phyloP scores from a whole-genome alignment of 2,113 vertebrate genomes.

The Oryzias celebensis region DNA sequence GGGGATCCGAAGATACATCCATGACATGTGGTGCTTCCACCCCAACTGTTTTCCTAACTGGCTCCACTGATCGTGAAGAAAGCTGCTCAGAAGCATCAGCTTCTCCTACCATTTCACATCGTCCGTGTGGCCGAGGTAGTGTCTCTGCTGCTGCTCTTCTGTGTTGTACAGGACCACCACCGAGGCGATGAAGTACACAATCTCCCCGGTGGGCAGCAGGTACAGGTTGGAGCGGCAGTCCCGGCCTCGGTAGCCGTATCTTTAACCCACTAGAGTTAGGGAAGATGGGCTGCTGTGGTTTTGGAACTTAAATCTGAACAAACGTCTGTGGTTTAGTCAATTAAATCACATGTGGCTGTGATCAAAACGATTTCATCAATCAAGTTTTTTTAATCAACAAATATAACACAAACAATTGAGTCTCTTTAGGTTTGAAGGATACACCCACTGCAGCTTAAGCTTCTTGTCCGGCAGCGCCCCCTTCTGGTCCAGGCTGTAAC shows the following conservation, averaged over 20 bases:
- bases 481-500: slow-evolving; percentile 83
- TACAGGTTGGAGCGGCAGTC: slow-evolving; percentile 90
- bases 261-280: slow-evolving; percentile 59
- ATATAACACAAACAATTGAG: not conserved
- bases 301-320: not conserved
- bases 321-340: too few species aligned
- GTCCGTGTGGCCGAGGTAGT: slow-evolving; percentile 91
- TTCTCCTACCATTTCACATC: slow-evolving; percentile 88
- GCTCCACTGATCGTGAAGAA: not conserved
- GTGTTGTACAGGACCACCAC: slow-evolving; percentile 89
- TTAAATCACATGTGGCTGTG: too few species aligned
- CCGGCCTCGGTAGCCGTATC: slow-evolving; percentile 88
- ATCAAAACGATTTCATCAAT: too few species aligned
- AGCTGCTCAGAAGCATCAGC: not conserved
- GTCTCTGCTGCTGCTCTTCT: slow-evolving; percentile 88
- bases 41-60: too few species aligned
- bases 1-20: too few species aligned
- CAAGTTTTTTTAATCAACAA: not conserved
- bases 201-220: slow-evolving; percentile 89
- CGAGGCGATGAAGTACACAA: slow-evolving; percentile 89
- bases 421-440: slow-evolving; percentile 75
- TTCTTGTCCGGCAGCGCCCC: slow-evolving; percentile 79
- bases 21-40: too few species aligned
- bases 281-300: slow-evolving; percentile 10
- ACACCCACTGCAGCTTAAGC: slow-evolving; percentile 92